Evolutionary conservation across 2,113 vertebrate genomes (phyloP).

Genomic region (Oryzias melastigma): DNA sequence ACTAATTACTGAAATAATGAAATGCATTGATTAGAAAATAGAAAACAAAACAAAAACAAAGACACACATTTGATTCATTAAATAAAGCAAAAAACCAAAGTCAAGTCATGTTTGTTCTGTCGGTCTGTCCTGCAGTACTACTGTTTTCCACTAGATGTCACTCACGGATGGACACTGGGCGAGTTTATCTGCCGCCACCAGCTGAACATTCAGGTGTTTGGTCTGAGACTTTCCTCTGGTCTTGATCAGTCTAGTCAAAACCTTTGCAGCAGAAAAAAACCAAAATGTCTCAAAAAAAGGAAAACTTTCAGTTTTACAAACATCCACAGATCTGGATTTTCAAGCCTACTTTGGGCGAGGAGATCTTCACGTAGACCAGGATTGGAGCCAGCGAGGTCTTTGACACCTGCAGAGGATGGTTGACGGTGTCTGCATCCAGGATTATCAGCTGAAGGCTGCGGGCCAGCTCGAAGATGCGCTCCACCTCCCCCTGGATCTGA

Average conservation of each 20-base stretch:
- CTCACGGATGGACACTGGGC: conserved; percentile 94
- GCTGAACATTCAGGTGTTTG: conserved; percentile 97
- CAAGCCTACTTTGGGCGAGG: conserved; percentile 88
- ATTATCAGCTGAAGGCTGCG: conserved; percentile 93
- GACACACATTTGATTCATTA: no score
- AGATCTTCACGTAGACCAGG: conserved; percentile 96
- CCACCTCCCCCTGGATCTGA: conserved; percentile 98
- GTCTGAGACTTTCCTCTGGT: conserved; percentile 98
- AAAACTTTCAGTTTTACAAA: neutral
- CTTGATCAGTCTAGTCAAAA: conserved; percentile 97
- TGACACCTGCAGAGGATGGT: conserved; percentile 94
- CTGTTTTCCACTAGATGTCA: conserved; percentile 46
- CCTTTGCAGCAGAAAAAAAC: conserved; percentile 69
- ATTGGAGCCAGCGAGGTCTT: conserved; percentile 96
- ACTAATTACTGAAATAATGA: no score
- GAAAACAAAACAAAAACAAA: no score
- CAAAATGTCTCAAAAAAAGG: neutral
- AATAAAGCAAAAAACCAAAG: no score
- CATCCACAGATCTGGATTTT: neutral
- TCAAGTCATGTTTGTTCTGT: no score
- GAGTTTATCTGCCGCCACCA: conserved; percentile 97
- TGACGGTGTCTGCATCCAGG: conserved; percentile 95
- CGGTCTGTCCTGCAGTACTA: neutral
- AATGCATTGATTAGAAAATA: no score
- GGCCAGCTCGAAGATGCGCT: conserved; percentile 96